phyloP scores from a whole-genome alignment of 2,888 invertebrate genomes.

The Arenicola marina region DNA sequence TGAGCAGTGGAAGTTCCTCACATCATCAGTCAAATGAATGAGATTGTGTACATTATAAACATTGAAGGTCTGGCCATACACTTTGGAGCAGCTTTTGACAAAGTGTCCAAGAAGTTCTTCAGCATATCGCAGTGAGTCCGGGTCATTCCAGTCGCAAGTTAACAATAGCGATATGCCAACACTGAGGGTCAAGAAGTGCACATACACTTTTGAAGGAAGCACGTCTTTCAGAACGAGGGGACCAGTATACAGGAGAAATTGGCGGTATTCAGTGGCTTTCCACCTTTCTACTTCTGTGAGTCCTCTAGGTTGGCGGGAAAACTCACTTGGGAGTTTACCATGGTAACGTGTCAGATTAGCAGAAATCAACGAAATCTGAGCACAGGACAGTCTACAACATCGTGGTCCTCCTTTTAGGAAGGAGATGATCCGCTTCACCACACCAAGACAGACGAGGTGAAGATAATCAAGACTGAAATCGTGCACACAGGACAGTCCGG shows the following conservation, averaged over 20 bases:
- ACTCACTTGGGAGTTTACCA: conserved; percentile 34
- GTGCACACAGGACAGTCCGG: conserved; percentile 30
- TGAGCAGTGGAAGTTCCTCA: background rate
- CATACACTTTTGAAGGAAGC: conserved; percentile 24
- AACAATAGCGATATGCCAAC: conserved; percentile 35
- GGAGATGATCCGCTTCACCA: conserved; percentile 31
- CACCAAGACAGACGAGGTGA: conserved; percentile 47
- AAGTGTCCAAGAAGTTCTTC: conserved; percentile 17
- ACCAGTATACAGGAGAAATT: conserved; percentile 42
- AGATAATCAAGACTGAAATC: conserved; percentile 46
- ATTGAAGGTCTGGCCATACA: conserved; percentile 11
- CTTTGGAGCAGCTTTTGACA: background rate
- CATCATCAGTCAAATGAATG: conserved; percentile 18
- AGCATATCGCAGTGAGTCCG: conserved; percentile 8
- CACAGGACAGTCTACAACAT: conserved; percentile 9
- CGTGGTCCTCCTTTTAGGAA: conserved; percentile 35
- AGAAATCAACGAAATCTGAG: conserved; percentile 8
- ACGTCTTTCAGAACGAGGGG: conserved; percentile 31
- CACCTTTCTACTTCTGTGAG: conserved; percentile 36
- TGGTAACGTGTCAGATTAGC: conserved; percentile 11
- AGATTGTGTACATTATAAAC: conserved; percentile 25
- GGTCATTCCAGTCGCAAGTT: conserved; percentile 10
- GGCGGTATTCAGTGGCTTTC: conserved; percentile 44
- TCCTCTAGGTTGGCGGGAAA: conserved; percentile 35
- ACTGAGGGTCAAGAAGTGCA: conserved; percentile 36